These are phyloP conservation scores for Netelia fuscicornis DNA, from an alignment of 2,888 invertebrate genomes.

Conservation along the genomic window DNA sequence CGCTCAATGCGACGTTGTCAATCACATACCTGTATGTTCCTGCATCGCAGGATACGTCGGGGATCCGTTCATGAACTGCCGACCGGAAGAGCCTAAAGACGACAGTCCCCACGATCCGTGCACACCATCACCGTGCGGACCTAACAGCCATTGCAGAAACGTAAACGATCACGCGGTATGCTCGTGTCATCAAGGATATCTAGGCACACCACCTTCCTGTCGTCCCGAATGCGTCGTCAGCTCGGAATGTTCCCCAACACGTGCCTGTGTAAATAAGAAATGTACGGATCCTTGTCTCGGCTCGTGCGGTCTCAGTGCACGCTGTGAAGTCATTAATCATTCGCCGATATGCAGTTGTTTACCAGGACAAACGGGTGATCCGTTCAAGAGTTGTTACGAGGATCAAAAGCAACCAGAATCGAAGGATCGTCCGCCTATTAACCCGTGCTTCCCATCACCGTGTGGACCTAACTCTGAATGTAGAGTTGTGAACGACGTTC, in stretches of 20 bases:
- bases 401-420: slow-evolving; percentile 84
- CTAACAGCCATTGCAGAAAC: slow-evolving; percentile 84
- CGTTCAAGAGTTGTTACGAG: slow-evolving; percentile 91
- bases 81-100: slow-evolving; percentile 72
- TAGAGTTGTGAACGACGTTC: slow-evolving; percentile 88
- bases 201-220: slow-evolving; percentile 85
- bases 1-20: slow-evolving; percentile 92
- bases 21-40: slow-evolving; percentile 89
- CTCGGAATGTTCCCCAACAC: slow-evolving; percentile 85
- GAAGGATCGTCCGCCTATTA: slow-evolving; percentile 80
- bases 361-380: slow-evolving; percentile 88
- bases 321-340: slow-evolving; percentile 86
- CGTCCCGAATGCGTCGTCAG: slow-evolving; percentile 85
- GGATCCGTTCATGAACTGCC: slow-evolving; percentile 85
- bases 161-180: slow-evolving; percentile 84
- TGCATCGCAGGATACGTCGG: slow-evolving; percentile 84
- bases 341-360: slow-evolving; percentile 85
- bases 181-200: slow-evolving; percentile 84
- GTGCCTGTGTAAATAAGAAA: slow-evolving; percentile 90
- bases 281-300: slow-evolving; percentile 88
- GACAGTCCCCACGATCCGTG: slow-evolving; percentile 80
- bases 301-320: slow-evolving; percentile 85
- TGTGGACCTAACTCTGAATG: slow-evolving; percentile 94
- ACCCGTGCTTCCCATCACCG: slow-evolving; percentile 92
- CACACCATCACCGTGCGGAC: slow-evolving; percentile 84